These are phyloP conservation scores for Mimumesa dahlbomi DNA, from an alignment of 2,888 invertebrate species.

Conservation along the genomic window DNA sequence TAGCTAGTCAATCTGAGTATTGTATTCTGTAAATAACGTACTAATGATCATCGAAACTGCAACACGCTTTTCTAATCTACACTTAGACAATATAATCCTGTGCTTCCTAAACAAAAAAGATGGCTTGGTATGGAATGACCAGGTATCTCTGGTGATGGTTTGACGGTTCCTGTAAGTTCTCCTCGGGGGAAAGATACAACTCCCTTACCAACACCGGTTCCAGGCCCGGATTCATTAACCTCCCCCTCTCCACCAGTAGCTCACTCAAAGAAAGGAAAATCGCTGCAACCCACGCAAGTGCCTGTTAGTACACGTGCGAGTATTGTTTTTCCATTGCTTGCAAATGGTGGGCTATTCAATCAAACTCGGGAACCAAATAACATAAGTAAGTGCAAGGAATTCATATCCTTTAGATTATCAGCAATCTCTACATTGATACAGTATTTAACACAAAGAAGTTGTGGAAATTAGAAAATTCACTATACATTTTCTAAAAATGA, in stretches of 20 bases:
- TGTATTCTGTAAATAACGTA: constrained; percentile 23
- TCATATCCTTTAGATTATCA: constrained; percentile 11
- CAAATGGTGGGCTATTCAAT: constrained; percentile 82
- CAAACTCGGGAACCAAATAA: constrained; percentile 76
- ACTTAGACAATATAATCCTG: constrained; percentile 27
- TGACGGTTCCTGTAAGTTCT: constrained; percentile 77
- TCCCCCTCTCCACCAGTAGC: constrained; percentile 77
- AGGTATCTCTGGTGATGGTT: constrained; percentile 78
- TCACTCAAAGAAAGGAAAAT: constrained; percentile 72
- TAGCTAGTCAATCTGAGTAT: constrained; percentile 11
- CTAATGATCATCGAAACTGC: constrained; percentile 16
- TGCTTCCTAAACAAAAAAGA: constrained; percentile 51
- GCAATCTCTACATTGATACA: constrained; percentile 36
- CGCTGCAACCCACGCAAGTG: constrained; percentile 79
- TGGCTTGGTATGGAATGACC: constrained; percentile 70
- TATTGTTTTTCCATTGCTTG: constrained; percentile 88
- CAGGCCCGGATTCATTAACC: constrained; percentile 75
- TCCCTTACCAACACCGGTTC: constrained; percentile 74
- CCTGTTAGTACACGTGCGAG: constrained; percentile 89
- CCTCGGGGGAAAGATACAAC: constrained; percentile 75
- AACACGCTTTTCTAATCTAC: constrained; percentile 28
- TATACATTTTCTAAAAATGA: no score
- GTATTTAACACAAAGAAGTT: neutral
- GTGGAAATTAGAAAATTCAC: no score
- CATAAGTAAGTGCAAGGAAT: constrained; percentile 73